Evolutionary conservation across 2,113 vertebrate genomes (phyloP).

Genomic region (Corvus moneduloides): DNA sequence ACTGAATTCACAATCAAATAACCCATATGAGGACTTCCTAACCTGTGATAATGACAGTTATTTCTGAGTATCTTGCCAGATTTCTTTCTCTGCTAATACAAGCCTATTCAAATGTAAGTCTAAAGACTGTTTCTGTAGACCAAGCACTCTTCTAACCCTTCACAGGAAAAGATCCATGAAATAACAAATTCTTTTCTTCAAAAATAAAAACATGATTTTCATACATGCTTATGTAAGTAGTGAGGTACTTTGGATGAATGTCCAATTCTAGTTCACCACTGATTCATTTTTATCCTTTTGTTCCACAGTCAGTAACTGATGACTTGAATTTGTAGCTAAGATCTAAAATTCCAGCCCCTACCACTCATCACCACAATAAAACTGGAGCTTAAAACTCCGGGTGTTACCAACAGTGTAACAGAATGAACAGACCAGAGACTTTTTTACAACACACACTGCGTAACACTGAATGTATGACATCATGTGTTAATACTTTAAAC

Average conservation of each 20-base stretch:
- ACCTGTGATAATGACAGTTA: not conserved
- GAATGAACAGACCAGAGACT: not conserved
- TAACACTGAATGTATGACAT: not conserved
- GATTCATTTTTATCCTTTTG: not conserved
- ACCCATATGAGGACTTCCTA: not conserved
- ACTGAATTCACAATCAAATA: not conserved
- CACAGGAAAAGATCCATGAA: not conserved
- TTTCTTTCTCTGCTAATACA: not conserved
- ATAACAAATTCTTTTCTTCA: not conserved
- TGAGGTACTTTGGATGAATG: not conserved
- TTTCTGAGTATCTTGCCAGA: not conserved
- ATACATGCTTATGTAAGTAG: not conserved
- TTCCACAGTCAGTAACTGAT: not conserved
- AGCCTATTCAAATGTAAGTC: not conserved
- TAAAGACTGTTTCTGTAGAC: not conserved
- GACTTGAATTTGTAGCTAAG: not conserved
- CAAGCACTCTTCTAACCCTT: not conserved
- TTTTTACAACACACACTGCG: not conserved
- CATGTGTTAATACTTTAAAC: not conserved
- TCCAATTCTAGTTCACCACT: not conserved
- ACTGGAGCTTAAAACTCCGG: not conserved
- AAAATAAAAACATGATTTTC: not conserved
- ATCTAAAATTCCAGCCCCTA: not conserved
- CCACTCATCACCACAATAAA: not conserved
- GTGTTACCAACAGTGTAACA: not conserved